Base-by-base conservation (phyloP, 2,113 vertebrate genomes). In the Ptychochromis oligacanthus region DNA sequence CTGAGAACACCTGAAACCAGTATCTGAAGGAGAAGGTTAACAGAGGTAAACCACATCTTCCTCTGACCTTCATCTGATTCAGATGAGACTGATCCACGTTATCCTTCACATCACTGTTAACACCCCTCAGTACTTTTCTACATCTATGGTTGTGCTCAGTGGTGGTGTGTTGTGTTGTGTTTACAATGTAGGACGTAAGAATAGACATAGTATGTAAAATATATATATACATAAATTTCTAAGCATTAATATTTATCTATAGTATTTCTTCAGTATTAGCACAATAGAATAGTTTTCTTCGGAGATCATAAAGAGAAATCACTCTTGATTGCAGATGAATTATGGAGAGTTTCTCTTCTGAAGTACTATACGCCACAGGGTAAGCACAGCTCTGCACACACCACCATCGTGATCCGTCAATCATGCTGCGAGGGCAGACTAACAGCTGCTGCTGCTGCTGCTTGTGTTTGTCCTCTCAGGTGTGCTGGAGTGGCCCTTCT, bases 401-500 rank as follows among this genome's bases (percentile, higher is more conserved):
- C 38, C 65, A 46, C 17, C 62, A 86, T 89, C 84, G 70, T 80
- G n/a, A 17, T 61, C 61, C 43, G 12, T 17, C 49, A 43, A 82
- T 54, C 43, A 0, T 22, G 38, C 79, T 57, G 78, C 46, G 10
- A 56, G 54, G 22, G 10, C 7, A n/a, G 18, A 70, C 83, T 84
- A 5, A 87, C 54, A 38, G 26, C 12, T 4, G 3, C 40, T 34
- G 10, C 6, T 87, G n/a, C 28, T 31, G 4, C 28, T 57, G 34
- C 79, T 20, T 43, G 1, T 77, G 65, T 82, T 61, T 79, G 79
- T 75, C 43, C 49, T 59, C 49, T 7, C 93, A 99, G 98, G 96
- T 92, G 95, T 98, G 83, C 96, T 99, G 18, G 97, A 99, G 90
- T 99, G 98, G 98, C 97, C 98, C 0, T 99, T 99, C 95, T 99